Evolutionary conservation across 1,140 invertebrate genomes (phyloP), one percentile per base, ranked within the genome.

Genomic region (Zeugodacus cucurbitae): DNA sequence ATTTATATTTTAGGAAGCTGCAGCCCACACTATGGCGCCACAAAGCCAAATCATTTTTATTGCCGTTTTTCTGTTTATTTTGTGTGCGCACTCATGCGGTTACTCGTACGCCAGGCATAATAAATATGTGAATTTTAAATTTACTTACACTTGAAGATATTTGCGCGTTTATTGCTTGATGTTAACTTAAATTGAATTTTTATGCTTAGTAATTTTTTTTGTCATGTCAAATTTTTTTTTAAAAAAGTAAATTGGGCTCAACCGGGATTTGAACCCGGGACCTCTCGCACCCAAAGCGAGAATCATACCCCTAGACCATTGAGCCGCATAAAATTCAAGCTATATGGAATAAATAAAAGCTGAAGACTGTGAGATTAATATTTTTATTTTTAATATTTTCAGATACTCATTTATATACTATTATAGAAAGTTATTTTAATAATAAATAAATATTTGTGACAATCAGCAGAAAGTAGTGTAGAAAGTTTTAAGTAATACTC

Each of bases 221-320:
- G 4, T n/a, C 37, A 37, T 74, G 20, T 32, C 0, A 8, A 41
- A 7, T 37, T 20, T 14, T 67, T 59, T 67, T 34, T 20, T 14
- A 22, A 74, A 74, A 74, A 74, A 74, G 0, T 74, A 37, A 5
- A 17, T 0, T 3, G 95, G 95, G 96, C 96, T 95, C 95, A 95
- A 95, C 96, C 96, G 96, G 96, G 96, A 97, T 96, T 97, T 96
- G 96, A 97, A 97, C 96, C 96, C 96, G 96, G 96, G 96, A 97
- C 96, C 96, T 96, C 96, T 96, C 96, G 96, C 96, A 97, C 96
- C 96, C 96, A 96, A 97, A 97, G 96, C 96, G 96, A 96, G 96
- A 96, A 97, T 97, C 96, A 97, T 97, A 97, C 96, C 96, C 96
- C 96, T 97, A 97, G 96, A 97, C 96, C 96, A 97, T 95, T 96